phyloP scores from a whole-genome alignment of 1,140 invertebrate species.

The Orius laevigatus region DNA sequence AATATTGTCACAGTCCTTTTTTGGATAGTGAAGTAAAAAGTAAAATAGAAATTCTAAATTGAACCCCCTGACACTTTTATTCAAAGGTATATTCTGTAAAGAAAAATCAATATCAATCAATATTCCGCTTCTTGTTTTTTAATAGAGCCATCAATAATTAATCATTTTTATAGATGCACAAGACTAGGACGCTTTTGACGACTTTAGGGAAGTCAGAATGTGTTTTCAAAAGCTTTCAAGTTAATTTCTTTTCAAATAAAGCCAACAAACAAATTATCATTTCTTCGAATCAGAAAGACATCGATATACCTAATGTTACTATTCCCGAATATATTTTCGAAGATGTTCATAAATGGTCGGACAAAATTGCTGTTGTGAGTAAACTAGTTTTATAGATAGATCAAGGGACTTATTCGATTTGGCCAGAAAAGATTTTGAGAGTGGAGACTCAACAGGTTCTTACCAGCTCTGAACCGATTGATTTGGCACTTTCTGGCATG shows the following conservation, averaged over 20 bases:
- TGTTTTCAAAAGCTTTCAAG: too few species aligned
- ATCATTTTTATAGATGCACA: not conserved
- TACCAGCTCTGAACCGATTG: too few species aligned
- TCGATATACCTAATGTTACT: slow-evolving; percentile 32
- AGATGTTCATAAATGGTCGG: slow-evolving; percentile 37
- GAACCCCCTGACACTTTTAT: not conserved
- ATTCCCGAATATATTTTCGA: slow-evolving; percentile 47
- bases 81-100: slow-evolving; percentile 7
- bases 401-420: too few species aligned
- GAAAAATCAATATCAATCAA: slow-evolving; percentile 4
- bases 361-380: slow-evolving; percentile 41
- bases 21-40: too few species aligned
- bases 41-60: too few species aligned
- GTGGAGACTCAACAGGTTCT: too few species aligned
- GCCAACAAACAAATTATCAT: slow-evolving; percentile 13
- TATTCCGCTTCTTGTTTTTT: not conserved
- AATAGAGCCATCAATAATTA: not conserved
- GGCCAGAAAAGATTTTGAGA: too few species aligned
- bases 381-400: not conserved
- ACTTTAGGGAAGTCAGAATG: not conserved
- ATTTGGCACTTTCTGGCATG: too few species aligned
- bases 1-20: too few species aligned
- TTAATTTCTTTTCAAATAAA: slow-evolving; percentile 14
- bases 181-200: not conserved
- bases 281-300: slow-evolving; percentile 28